A percentile compares a stretch with the other conserved stretches of the same genome.
Conservation (phyloP, 1,140 invertebrate species). For the Heliconius melpomene region DNA sequence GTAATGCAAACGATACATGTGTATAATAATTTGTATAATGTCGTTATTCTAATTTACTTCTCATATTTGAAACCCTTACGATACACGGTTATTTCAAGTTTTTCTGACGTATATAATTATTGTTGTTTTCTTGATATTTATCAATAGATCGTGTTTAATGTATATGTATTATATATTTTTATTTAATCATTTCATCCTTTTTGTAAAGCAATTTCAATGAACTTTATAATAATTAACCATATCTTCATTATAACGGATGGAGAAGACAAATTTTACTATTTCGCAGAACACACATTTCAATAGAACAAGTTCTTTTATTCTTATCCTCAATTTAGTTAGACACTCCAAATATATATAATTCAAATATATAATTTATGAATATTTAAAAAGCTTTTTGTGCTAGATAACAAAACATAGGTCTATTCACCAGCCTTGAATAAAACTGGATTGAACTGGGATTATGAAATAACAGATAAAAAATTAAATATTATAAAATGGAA, state of each 20-base stretch:
- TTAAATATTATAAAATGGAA: neutral
- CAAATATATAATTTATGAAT: neutral
- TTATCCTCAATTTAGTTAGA: neutral
- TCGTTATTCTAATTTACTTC: too few relatives aligned
- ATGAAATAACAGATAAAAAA: neutral
- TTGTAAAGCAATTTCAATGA: neutral
- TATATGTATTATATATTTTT: neutral
- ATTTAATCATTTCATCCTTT: neutral
- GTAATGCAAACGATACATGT: too few relatives aligned
- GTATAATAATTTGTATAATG: too few relatives aligned
- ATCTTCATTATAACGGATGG: slow-evolving; percentile 1
- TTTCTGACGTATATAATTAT: too few relatives aligned
- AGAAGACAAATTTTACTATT: neutral
- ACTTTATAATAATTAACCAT: neutral
- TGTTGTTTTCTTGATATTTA: neutral
- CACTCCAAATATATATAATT: neutral
- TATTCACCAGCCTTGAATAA: neutral
- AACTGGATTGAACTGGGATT: neutral
- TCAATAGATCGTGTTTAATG: too few relatives aligned
- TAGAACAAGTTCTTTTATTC: neutral
- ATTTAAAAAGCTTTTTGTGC: slow-evolving; percentile 1
- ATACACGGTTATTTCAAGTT: too few relatives aligned
- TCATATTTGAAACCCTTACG: too few relatives aligned
- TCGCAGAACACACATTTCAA: neutral
- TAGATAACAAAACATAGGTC: neutral